Base-by-base conservation (phyloP, 2,888 invertebrate species). In the Drymonia ruficornis region DNA sequence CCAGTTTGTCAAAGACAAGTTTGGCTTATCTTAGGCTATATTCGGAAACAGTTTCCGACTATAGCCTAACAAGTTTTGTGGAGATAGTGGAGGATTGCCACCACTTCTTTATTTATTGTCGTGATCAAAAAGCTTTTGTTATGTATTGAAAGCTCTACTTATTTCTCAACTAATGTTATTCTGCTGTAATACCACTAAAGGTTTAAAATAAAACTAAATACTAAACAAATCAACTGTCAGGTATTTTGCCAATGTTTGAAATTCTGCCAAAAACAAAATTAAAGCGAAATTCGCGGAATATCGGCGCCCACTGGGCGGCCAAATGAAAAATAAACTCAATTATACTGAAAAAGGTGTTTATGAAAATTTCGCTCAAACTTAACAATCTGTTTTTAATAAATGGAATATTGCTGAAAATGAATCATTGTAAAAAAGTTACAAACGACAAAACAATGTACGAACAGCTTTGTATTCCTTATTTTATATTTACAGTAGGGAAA, bases 291-390 rank as follows among this genome's bases (percentile, higher is more conserved):
- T 76, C 69, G 58, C 48, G 50, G 74, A 76, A 76, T 66, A 63
- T 66, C 56, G 55, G 28, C 45, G 64, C 55, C 55, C 46, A 38
- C 56, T 51, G 63, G 65, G 56, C 52, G 55, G 52, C 57, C 49
- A 72, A 80, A 80, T 81, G 74, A 75, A 76, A 80, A 76, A 75
- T 74, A 78, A 78, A 80, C 74, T 71, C 70, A 55, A 75, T 71
- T 75, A 66, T 65, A 53, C 59, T 54, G 59, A 61, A 74, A 71
- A 72, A 62, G 69, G 59, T 61, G 57, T 63, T 67, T 63, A 63
- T 54, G 56, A 59, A 60, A 68, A 63, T 55, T 60, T 52, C 51
- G 48, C 53, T 46, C 56, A 60, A 58, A 63, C 47, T 38, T 43
- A 60, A 63, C 55, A 58, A 56, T 65, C 58, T 59, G 53, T 48